Percentiles rank a stretch among this genome's conserved stretches.
phyloP scores from a whole-genome alignment of 2,113 vertebrate species.

The Noturus placidus region DNA sequence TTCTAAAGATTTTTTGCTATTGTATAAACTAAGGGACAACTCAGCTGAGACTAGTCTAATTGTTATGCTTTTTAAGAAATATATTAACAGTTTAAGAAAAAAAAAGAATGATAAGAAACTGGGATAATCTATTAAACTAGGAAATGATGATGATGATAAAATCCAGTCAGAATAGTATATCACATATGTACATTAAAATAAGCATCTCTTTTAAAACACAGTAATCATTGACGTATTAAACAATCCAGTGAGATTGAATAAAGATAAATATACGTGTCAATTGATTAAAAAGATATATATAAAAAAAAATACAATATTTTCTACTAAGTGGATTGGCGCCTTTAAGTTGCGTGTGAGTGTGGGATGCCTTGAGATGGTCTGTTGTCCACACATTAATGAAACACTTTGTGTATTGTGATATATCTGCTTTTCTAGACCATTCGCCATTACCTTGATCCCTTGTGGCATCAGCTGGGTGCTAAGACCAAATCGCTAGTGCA shows the following conservation, averaged over 20 bases:
- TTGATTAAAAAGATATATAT: neutral
- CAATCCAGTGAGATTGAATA: neutral
- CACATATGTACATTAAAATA: neutral
- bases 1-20: neutral
- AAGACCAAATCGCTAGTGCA: slow-evolving; percentile 95
- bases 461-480: slow-evolving; percentile 95
- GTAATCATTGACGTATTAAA: neutral
- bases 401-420: slow-evolving; percentile 42
- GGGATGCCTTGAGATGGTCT: neutral
- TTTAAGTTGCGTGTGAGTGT: neutral
- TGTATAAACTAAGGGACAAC: neutral
- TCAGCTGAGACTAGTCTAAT: neutral
- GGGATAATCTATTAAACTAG: neutral
- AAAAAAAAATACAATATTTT: neutral
- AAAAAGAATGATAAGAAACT: neutral
- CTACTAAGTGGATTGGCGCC: neutral
- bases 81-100: neutral
- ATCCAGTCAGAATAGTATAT: neutral
- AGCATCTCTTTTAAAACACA: neutral
- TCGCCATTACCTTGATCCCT: slow-evolving; percentile 90
- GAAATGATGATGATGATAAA: neutral
- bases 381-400: neutral
- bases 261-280: neutral
- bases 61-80: neutral
- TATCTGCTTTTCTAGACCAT: slow-evolving; percentile 79